These are phyloP conservation scores for Nerophis ophidion DNA, from an alignment of 2,113 vertebrate species.

Conservation along the genomic window DNA sequence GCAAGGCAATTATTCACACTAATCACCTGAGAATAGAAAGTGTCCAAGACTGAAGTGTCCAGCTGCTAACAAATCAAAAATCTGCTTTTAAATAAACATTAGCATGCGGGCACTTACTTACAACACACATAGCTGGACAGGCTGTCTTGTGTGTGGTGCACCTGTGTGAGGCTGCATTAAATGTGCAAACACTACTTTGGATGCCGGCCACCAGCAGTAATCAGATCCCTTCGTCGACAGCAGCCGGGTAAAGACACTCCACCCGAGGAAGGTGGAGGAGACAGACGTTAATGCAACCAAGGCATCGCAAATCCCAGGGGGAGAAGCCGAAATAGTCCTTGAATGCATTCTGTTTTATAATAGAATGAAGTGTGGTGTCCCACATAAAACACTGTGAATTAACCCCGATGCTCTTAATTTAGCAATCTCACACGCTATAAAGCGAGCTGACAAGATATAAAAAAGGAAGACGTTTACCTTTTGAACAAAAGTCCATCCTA, in stretches of 20 bases:
- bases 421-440: conserved; percentile 27
- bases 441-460: no score
- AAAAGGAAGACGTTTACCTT: no score
- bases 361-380: conserved; percentile 34
- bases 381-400: conserved; percentile 51
- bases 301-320: conserved; percentile 20
- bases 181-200: conserved; percentile 32
- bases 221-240: conserved; percentile 38
- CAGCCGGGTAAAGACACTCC: conserved; percentile 23
- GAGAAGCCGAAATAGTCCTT: conserved; percentile 43
- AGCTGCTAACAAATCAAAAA: conserved; percentile 22
- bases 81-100: conserved; percentile 7
- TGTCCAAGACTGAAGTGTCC: conserved; percentile 22
- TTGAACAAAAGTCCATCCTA: no score
- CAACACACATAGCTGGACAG: conserved; percentile 30
- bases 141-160: not conserved
- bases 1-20: no score
- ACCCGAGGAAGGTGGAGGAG: conserved; percentile 12
- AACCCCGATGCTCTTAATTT: conserved; percentile 49
- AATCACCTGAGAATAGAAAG: conserved; percentile 6
- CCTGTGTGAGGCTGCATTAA: conserved; percentile 11
- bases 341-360: conserved; percentile 28
- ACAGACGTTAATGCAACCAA: conserved; percentile 17
- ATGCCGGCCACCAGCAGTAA: conserved; percentile 36
- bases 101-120: conserved; percentile 21